Conservation (phyloP, 2,797 vertebrate species). For the Lacerta viridis region DNA sequence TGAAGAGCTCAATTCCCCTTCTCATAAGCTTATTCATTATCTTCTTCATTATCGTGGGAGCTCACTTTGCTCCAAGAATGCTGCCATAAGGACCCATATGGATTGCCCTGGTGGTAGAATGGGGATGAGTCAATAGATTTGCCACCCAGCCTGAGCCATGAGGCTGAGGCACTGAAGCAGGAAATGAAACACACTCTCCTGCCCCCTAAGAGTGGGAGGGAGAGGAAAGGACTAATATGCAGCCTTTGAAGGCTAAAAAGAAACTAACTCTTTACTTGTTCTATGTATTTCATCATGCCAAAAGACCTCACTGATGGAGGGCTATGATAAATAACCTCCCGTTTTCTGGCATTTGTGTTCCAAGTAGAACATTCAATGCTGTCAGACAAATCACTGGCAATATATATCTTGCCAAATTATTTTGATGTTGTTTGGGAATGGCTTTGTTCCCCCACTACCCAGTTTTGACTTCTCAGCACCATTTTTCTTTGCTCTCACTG, state of each 20-base stretch:
- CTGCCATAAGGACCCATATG: not conserved
- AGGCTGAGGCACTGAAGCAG: slow-evolving; percentile 55
- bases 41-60: slow-evolving; percentile 38
- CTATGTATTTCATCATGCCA: not conserved
- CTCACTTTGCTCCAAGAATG: not conserved
- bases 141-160: not conserved
- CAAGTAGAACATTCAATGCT: not conserved
- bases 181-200: slow-evolving; percentile 65
- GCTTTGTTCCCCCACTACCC: not conserved
- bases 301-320: slow-evolving; percentile 23
- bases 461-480: not conserved
- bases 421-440: not conserved
- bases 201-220: slow-evolving; percentile 20
- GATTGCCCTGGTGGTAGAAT: not conserved
- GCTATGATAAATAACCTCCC: not conserved
- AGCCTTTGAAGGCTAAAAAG: slow-evolving; percentile 38
- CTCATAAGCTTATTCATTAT: slow-evolving; percentile 28
- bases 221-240: slow-evolving; percentile 30
- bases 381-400: not conserved
- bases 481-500: not conserved
- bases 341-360: not conserved
- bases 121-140: not conserved
- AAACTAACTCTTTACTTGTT: slow-evolving; percentile 17
- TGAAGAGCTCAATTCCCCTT: slow-evolving; percentile 33
- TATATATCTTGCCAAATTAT: no score